Evolutionary conservation across 2,888 invertebrate species (phyloP).

Genomic region (Elysia crispata): DNA sequence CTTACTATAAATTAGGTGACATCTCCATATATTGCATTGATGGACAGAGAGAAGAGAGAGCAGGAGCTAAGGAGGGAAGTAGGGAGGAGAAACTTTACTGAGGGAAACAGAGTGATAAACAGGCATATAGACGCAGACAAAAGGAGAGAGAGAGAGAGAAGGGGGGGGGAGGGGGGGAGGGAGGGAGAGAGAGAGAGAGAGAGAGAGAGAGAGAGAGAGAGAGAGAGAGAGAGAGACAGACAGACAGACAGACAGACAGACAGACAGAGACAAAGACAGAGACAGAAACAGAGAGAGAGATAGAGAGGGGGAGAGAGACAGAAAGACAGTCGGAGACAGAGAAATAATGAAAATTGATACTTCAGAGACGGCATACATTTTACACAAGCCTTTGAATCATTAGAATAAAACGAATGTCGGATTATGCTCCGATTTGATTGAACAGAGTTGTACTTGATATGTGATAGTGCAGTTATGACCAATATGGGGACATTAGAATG

Average conservation of each 20-base stretch:
- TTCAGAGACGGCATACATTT: too few relatives aligned
- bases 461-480: background rate
- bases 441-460: too few relatives aligned
- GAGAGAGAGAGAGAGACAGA: conserved; percentile 20
- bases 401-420: too few relatives aligned
- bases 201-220: background rate
- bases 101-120: too few relatives aligned
- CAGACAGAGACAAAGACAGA: background rate
- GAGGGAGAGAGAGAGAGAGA: background rate
- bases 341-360: background rate
- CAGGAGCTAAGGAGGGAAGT: too few relatives aligned
- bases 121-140: background rate
- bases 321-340: conserved; percentile 7
- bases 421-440: too few relatives aligned
- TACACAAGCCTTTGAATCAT: too few relatives aligned
- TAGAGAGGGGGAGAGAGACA: background rate
- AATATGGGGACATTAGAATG: background rate
- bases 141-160: conserved; percentile 4
- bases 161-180: background rate
- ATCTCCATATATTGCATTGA: too few relatives aligned
- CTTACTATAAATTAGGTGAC: too few relatives aligned
- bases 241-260: background rate
- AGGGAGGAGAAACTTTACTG: too few relatives aligned
- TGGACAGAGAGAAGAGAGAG: too few relatives aligned
- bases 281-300: background rate